Evolutionary conservation across 2,797 vertebrate species (phyloP).

Genomic region (Erethizon dorsatum): DNA sequence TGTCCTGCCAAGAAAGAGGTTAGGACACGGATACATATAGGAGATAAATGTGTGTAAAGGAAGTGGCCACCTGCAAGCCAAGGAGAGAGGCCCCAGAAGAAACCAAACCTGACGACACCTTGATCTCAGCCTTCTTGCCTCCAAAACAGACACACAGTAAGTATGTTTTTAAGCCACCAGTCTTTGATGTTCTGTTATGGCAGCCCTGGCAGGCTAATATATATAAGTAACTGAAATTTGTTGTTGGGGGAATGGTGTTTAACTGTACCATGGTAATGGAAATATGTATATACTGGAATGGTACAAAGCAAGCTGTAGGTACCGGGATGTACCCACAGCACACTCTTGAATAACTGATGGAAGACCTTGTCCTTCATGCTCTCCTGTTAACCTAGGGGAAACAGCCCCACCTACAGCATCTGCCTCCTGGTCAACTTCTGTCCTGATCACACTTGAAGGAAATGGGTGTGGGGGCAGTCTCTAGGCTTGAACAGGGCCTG

Average conservation of each 20-base stretch:
- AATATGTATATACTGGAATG: not conserved
- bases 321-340: not conserved
- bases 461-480: not conserved
- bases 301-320: not conserved
- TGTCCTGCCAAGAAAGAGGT: not conserved
- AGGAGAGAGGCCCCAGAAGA: not conserved
- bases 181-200: not conserved
- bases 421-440: not conserved
- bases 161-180: not conserved
- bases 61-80: not conserved
- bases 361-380: not conserved
- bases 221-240: not conserved
- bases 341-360: not conserved
- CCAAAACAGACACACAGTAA: not conserved
- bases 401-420: not conserved
- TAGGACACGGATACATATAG: not conserved
- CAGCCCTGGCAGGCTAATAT: not conserved
- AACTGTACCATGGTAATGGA: not conserved
- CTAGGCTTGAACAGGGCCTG: not conserved
- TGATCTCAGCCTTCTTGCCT: not conserved
- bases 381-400: not conserved
- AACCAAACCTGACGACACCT: not conserved
- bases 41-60: not conserved
- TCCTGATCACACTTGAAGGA: not conserved
- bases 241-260: not conserved